These are phyloP conservation scores for Rhipidura dahli DNA, from an alignment of 2,113 vertebrate species.

Conservation along the genomic window DNA sequence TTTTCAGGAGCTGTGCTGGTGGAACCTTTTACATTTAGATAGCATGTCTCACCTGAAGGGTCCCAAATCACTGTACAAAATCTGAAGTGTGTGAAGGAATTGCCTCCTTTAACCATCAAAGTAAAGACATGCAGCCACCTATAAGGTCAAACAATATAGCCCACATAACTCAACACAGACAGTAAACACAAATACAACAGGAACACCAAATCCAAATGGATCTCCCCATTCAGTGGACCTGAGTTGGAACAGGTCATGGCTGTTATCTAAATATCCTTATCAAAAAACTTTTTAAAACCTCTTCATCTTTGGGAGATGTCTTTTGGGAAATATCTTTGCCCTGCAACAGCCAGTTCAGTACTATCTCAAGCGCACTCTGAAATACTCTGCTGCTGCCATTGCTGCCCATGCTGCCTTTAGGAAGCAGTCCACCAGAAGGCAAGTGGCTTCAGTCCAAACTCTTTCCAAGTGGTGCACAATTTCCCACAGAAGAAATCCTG, in stretches of 20 bases:
- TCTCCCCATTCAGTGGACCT: neutral
- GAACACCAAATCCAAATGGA: neutral
- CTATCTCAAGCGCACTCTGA: neutral
- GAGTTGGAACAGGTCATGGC: neutral
- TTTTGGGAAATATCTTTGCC: neutral
- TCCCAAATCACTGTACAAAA: neutral
- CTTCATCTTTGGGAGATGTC: neutral
- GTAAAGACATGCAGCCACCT: neutral
- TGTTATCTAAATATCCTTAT: neutral
- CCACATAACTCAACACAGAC: neutral
- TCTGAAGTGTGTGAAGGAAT: neutral
- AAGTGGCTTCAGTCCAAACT: neutral
- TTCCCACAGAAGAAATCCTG: neutral
- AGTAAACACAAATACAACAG: neutral
- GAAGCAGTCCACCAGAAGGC: neutral
- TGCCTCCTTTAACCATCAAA: neutral
- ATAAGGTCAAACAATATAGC: neutral
- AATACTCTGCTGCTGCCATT: neutral
- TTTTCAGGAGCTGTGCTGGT: neutral
- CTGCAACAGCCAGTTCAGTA: neutral
- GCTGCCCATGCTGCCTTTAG: neutral
- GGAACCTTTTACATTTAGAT: neutral
- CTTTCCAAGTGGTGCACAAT: neutral
- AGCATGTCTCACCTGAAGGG: neutral
- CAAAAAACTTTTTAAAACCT: neutral